A percentile compares a stretch with the other conserved stretches of the same genome.
phyloP scores from a whole-genome alignment of 2,888 invertebrate species.

The Hoplodrina ambigua region DNA sequence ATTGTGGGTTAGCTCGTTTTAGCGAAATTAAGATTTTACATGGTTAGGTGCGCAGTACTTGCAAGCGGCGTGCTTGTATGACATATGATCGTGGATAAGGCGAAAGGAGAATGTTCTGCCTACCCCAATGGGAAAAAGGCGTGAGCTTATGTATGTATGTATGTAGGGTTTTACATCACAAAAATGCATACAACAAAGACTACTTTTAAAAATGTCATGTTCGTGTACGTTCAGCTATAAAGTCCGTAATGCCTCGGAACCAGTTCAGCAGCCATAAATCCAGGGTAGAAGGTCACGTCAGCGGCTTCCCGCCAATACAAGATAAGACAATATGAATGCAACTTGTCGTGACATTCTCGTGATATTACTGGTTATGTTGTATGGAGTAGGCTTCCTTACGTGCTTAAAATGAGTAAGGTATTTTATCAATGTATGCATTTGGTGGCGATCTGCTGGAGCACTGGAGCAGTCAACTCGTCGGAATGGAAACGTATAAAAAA shows the following conservation, averaged over 20 bases:
- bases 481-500: no score
- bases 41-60: no score
- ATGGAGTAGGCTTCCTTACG: constrained; percentile 34
- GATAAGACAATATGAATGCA: constrained; percentile 72
- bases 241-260: constrained; percentile 37
- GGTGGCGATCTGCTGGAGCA: no score
- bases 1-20: no score
- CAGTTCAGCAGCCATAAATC: constrained; percentile 64
- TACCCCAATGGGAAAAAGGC: no score
- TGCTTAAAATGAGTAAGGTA: background rate
- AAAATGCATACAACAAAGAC: constrained; percentile 8
- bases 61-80: no score
- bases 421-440: no score
- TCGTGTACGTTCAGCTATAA: constrained; percentile 30
- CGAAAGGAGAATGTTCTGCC: no score
- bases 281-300: constrained; percentile 66
- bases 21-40: background rate
- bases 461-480: no score
- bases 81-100: no score
- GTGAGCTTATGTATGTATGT: no score
- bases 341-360: constrained; percentile 67
- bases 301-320: constrained; percentile 71
- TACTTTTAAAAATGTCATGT: background rate
- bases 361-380: constrained; percentile 50
- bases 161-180: no score